Evolutionary conservation across 30 jellyfish, hydroid and myxozoan species (phyloP).

Genomic region (Mastigias papua): DNA sequence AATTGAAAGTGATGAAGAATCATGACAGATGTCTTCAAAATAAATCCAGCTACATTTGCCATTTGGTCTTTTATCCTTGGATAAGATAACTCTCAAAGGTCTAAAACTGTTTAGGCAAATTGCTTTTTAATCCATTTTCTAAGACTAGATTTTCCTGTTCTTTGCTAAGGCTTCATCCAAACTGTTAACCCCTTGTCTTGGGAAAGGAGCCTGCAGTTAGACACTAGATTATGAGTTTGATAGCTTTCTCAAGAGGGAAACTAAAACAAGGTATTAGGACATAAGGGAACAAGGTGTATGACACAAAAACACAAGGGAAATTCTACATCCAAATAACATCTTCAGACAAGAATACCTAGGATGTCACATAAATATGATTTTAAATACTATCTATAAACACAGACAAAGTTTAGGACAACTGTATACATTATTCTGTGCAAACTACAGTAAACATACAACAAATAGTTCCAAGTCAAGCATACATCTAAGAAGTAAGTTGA

Average conservation of each 20-base stretch:
- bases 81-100: too few species aligned
- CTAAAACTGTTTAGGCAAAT: too few species aligned
- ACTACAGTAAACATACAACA: not conserved
- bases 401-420: slow-evolving; percentile 13
- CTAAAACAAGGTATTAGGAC: too few species aligned
- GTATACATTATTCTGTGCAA: slow-evolving; percentile 3
- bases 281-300: not conserved
- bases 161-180: too few species aligned
- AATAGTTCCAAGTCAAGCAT: not conserved
- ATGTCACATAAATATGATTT: slow-evolving; percentile 13
- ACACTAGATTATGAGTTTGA: too few species aligned
- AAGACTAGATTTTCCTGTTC: too few species aligned
- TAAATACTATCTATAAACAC: slow-evolving; percentile 43
- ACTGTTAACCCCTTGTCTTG: too few species aligned
- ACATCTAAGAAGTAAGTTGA: not conserved
- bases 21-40: not conserved
- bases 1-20: slow-evolving; percentile 57
- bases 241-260: too few species aligned
- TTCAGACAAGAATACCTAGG: not conserved
- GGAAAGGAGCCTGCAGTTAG: too few species aligned
- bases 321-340: not conserved
- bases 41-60: too few species aligned
- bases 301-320: not conserved
- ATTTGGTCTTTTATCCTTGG: too few species aligned
- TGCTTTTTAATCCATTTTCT: too few species aligned